Evolutionary conservation across 2,797 vertebrate species (phyloP).

Genomic region (Phrynocephalus forsythii): DNA sequence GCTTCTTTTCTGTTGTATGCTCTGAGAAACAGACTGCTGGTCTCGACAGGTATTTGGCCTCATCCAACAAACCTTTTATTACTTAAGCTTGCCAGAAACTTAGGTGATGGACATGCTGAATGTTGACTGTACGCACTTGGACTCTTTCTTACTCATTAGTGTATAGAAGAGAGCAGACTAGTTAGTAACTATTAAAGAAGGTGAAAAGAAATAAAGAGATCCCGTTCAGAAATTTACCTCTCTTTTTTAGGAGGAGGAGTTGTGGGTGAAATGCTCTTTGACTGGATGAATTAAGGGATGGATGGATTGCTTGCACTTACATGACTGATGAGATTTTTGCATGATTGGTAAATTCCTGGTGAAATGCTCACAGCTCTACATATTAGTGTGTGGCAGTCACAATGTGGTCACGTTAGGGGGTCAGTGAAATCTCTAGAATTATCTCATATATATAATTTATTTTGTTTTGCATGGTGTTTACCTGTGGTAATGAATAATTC

Average conservation of each 20-base stretch:
- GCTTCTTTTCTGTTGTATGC: neutral
- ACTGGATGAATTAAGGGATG: too few relatives aligned
- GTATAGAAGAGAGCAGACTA: neutral
- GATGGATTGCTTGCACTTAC: too few relatives aligned
- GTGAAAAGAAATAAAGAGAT: neutral
- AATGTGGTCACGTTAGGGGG: too few relatives aligned
- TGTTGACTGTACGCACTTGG: neutral
- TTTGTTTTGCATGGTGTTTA: too few relatives aligned
- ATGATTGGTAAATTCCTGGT: neutral
- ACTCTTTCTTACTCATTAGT: neutral
- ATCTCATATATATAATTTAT: too few relatives aligned
- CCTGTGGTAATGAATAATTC: too few relatives aligned
- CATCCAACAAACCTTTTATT: neutral
- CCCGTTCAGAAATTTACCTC: accelerated
- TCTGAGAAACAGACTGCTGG: neutral
- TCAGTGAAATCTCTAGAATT: too few relatives aligned
- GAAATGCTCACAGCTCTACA: neutral
- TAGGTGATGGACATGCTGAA: neutral
- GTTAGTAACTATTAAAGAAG: neutral
- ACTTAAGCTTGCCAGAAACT: neutral
- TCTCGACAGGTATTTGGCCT: neutral
- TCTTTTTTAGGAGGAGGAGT: neutral
- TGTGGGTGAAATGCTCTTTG: neutral
- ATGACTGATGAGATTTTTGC: too few relatives aligned
- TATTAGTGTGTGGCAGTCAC: neutral